phyloP scores from a whole-genome alignment of 2,113 vertebrate species.

The Catharus minimus region DNA sequence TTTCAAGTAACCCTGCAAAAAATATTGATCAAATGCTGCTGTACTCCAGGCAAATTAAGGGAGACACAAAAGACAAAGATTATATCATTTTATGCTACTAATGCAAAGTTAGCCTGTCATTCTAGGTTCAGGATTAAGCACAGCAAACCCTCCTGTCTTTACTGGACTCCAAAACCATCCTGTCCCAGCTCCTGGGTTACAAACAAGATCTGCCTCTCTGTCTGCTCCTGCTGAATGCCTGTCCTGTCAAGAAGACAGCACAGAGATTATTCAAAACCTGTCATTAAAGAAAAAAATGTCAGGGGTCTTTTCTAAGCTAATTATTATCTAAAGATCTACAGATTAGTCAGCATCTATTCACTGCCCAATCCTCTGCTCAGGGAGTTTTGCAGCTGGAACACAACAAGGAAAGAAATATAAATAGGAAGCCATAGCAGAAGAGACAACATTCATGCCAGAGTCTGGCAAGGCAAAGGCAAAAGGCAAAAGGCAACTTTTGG shows the following conservation, averaged over 20 bases:
- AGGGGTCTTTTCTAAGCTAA: not conserved
- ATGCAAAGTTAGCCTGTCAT: not conserved
- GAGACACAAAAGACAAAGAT: not conserved
- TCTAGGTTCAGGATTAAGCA: not conserved
- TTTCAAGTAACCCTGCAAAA: not conserved
- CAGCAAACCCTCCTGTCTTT: not conserved
- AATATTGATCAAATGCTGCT: not conserved
- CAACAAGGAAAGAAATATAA: not conserved
- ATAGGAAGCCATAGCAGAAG: not conserved
- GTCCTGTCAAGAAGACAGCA: not conserved
- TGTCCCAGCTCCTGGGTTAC: not conserved
- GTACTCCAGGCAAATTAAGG: not conserved
- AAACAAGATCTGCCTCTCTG: not conserved
- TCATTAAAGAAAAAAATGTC: not conserved
- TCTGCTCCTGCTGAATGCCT: not conserved
- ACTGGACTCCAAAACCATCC: not conserved
- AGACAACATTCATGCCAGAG: not conserved
- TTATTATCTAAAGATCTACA: not conserved
- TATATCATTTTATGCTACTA: not conserved
- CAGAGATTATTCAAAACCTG: not conserved
- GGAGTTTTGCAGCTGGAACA: not conserved
- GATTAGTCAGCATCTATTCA: not conserved
- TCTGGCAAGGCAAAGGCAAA: not conserved
- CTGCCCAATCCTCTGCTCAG: not conserved
- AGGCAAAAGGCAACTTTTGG: not conserved